Conservation (phyloP, 2,797 vertebrate species). For the Enteromius unitaeniatus region DNA sequence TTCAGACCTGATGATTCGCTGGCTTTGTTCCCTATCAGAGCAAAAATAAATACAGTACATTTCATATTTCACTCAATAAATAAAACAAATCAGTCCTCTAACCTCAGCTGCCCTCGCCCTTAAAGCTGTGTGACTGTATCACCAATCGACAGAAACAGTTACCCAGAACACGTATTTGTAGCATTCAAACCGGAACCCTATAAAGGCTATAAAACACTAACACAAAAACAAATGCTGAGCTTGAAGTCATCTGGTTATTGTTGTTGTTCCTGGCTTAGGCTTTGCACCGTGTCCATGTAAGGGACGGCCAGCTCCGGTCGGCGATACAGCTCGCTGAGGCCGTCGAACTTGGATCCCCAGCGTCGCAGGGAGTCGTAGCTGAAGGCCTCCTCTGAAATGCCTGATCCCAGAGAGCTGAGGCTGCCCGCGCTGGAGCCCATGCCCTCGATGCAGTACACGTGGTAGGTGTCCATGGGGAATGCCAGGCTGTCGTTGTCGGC, state of each 20-base stretch:
- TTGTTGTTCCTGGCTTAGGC: conserved; percentile 64
- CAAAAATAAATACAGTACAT: conserved; percentile 65
- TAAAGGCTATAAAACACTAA: conserved; percentile 35
- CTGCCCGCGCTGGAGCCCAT: conserved; percentile 79
- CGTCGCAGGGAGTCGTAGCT: conserved; percentile 74
- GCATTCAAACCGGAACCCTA: conserved; percentile 13
- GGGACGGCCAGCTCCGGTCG: conserved; percentile 70
- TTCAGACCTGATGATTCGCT: conserved; percentile 40
- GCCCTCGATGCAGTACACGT: conserved; percentile 85
- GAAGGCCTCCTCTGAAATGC: conserved; percentile 70
- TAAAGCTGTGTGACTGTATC: conserved; percentile 58
- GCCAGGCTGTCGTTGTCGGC: conserved; percentile 80
- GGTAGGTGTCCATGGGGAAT: conserved; percentile 79
- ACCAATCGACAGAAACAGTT: conserved; percentile 37
- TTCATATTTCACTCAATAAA: conserved; percentile 64
- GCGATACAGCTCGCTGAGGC: conserved; percentile 80
- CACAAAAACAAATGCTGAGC: conserved; percentile 15
- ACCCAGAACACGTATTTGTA: conserved; percentile 24
- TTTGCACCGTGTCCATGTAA: conserved; percentile 65
- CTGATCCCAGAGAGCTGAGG: conserved; percentile 84
- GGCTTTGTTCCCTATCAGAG: conserved; percentile 58
- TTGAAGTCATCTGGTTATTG: conserved; percentile 53
- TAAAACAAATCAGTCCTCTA: conserved; percentile 50
- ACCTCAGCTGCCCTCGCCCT: conserved; percentile 31
- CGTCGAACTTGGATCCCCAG: conserved; percentile 85